phyloP scores from a whole-genome alignment of 2,113 vertebrate species.

The Phalacrocorax brasilianus region DNA sequence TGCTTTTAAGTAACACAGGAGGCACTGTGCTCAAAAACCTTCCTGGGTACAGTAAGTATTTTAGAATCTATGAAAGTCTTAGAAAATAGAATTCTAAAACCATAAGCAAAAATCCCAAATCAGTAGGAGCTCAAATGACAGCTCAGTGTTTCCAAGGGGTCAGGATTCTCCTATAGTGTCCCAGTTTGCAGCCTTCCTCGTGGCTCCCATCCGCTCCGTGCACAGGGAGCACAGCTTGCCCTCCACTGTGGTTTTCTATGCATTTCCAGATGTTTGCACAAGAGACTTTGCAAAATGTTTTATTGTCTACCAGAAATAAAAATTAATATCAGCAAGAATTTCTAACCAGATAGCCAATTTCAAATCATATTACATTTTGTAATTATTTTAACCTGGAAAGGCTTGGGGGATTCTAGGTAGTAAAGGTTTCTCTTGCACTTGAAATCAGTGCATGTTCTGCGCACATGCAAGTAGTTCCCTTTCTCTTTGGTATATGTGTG shows the following conservation, averaged over 20 bases:
- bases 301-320: slow-evolving; percentile 28
- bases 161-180: neutral
- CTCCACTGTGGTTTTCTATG: neutral
- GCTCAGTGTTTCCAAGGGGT: neutral
- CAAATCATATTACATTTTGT: slow-evolving; percentile 57
- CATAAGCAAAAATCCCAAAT: neutral
- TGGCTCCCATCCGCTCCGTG: neutral
- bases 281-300: slow-evolving; percentile 8
- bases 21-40: neutral
- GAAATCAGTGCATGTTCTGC: neutral
- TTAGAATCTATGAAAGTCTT: neutral
- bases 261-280: slow-evolving; percentile 13
- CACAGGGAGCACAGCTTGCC: neutral
- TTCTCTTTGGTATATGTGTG: neutral
- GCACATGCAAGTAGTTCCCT: neutral
- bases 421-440: slow-evolving; percentile 27
- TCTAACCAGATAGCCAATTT: slow-evolving; percentile 48
- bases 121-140: neutral
- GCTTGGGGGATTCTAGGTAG: slow-evolving; percentile 28
- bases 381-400: slow-evolving; percentile 66
- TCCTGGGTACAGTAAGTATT: neutral
- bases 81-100: slow-evolving; percentile 10
- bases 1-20: neutral
- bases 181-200: neutral
- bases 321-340: slow-evolving; percentile 66